These are phyloP conservation scores for Bostrychus sinensis DNA, from an alignment of 2,113 vertebrate species.

Conservation along the genomic window DNA sequence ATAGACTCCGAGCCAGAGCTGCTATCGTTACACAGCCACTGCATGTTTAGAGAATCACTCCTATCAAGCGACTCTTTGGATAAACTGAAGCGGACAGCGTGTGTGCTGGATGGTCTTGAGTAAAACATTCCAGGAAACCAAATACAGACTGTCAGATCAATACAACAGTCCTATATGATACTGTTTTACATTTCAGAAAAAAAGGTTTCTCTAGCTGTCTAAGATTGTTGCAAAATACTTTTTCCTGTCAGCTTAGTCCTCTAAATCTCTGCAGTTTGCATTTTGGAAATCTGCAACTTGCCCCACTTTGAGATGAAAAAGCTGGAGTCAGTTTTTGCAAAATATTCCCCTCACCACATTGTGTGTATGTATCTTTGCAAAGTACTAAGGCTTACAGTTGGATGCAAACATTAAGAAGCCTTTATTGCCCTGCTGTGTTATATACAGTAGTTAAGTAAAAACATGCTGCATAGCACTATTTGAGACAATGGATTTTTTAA, in stretches of 20 bases:
- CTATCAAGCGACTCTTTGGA: constrained; percentile 53
- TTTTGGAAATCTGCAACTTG: constrained; percentile 8
- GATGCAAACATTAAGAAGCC: no score
- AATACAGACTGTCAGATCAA: neutral
- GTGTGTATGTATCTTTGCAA: neutral
- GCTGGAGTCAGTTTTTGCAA: no score
- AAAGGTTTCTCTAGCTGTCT: no score
- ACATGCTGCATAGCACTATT: no score
- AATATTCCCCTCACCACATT: no score
- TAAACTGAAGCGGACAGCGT: constrained; percentile 43
- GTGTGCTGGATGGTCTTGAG: no score
- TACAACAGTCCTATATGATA: no score
- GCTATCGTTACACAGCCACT: constrained; percentile 42
- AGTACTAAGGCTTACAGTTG: neutral
- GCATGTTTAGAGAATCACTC: constrained; percentile 45
- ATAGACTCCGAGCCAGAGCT: constrained; percentile 60
- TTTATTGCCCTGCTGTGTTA: no score
- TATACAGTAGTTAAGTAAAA: no score
- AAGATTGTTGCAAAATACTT: constrained; percentile 15
- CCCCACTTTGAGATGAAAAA: no score
- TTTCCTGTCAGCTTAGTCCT: constrained; percentile 32
- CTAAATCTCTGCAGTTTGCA: constrained; percentile 32
- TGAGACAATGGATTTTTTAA: no score
- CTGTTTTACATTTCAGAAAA: no score
- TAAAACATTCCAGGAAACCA: constrained; percentile 41